These are phyloP conservation scores for Temnopleurus reevesii DNA, from an alignment of 53 echinoderm and acorn worm species.

Conservation along the genomic window DNA sequence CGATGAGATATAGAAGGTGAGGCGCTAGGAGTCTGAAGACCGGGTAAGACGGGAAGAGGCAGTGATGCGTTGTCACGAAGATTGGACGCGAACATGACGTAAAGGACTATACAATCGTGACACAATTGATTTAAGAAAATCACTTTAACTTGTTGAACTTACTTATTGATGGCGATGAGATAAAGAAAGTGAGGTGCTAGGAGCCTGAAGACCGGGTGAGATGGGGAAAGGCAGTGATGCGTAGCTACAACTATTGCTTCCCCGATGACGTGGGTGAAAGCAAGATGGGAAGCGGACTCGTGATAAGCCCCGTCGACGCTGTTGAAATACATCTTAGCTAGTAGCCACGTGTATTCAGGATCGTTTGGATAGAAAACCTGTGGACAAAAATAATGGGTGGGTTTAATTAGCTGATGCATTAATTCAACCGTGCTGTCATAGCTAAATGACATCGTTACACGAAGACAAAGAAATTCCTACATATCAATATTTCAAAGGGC, in stretches of 20 bases:
- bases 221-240: constrained; percentile 77
- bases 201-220: constrained; percentile 85
- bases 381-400: neutral
- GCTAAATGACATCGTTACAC: too few relatives aligned
- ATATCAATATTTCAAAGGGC: too few relatives aligned
- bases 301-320: constrained; percentile 74
- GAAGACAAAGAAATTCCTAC: too few relatives aligned
- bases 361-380: constrained; percentile 84
- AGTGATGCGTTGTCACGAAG: constrained; percentile 51
- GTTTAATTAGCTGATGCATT: too few relatives aligned
- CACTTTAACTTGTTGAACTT: too few relatives aligned
- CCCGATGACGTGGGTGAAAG: constrained; percentile 72
- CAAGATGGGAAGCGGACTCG: constrained; percentile 76
- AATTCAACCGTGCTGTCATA: too few relatives aligned
- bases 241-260: constrained; percentile 71
- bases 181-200: constrained; percentile 88
- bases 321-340: constrained; percentile 90
- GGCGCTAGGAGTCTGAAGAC: constrained; percentile 67
- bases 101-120: too few relatives aligned
- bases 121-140: too few relatives aligned
- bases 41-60: constrained; percentile 71
- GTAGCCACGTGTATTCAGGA: constrained; percentile 78
- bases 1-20: constrained; percentile 68
- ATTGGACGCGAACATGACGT: too few relatives aligned
- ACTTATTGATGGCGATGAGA: constrained; percentile 89